Evolutionary conservation across 2,888 invertebrate species (phyloP).

Genomic region (Morpho achilles): DNA sequence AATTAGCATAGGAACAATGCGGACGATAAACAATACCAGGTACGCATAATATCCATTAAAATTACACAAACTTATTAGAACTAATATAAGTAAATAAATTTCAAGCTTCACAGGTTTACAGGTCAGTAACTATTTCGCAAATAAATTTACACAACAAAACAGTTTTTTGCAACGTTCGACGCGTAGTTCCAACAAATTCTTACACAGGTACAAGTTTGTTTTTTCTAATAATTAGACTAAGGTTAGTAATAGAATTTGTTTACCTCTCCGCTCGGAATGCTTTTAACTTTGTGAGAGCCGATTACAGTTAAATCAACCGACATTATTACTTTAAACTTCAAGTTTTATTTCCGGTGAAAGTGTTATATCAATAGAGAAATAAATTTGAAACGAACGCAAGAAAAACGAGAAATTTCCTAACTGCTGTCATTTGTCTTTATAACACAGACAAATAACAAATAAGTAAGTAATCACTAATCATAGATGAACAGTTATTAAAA

Average conservation of each 20-base stretch:
- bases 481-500: too few relatives aligned
- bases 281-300: conserved; percentile 60
- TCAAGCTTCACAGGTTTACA: conserved; percentile 25
- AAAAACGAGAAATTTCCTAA: conserved; percentile 2
- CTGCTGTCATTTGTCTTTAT: neutral
- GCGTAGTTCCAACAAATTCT: too few relatives aligned
- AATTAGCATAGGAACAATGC: too few relatives aligned
- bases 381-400: neutral
- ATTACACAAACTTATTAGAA: neutral
- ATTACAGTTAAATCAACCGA: conserved; percentile 49
- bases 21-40: neutral
- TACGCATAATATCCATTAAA: neutral
- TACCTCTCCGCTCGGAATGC: conserved; percentile 60
- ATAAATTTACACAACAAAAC: conserved; percentile 8
- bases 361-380: neutral
- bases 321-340: conserved; percentile 30
- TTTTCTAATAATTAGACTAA: too few relatives aligned
- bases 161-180: neutral
- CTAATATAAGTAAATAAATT: conserved; percentile 2
- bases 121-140: conserved; percentile 25
- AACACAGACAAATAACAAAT: neutral
- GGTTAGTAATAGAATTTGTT: conserved; percentile 11
- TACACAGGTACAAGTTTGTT: too few relatives aligned
- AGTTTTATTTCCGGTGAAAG: neutral
- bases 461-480: too few relatives aligned